Base-by-base conservation (phyloP, 2,888 invertebrate species). In the Amaurobius ferox region DNA sequence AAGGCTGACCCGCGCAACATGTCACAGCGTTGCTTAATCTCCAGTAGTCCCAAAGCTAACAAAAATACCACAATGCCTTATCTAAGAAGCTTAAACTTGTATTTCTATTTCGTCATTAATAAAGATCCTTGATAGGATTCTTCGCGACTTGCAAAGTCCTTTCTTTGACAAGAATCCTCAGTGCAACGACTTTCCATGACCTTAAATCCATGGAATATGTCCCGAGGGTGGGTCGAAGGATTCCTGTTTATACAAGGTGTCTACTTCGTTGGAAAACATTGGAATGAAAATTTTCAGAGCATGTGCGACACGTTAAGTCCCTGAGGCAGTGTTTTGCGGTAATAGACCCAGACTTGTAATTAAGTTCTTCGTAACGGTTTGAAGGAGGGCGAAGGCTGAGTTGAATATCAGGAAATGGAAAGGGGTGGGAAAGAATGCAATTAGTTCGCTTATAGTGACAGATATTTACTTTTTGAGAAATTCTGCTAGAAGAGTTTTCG, bases 171-270 rank as follows among this genome's bases (percentile, higher is more conserved):
- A 55, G 55, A 55, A 55, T 55, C 55, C 23, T 23, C 23, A 55
- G 55, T 23, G 55, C 55, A 55, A 55, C 11, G 55, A 55, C 55
- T 55, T 23, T 19, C 55, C 55, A 11, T 55, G 55, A 55, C 55
- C 55, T 55, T 55, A 55, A 6, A 55, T 11, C 23, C 55, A 23
- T 23, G 5, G 44, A 55, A 23, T 16, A 5, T 6, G 23, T 6
- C 23, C 13, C 19, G n/a, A 16, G 55, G 55, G 7, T 55, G 19
- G 55, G 55, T 55, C 55, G 23, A 23, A 23, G 55, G 23, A 55
- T 55, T 55, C 55, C 55, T 55, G 55, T 55, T 55, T 55, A 6
- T 23, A 55, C 5, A 55, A 23, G 55, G 55, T 55, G 55, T 55
- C 55, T 55, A 2, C 16, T 16, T 44, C 44, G 6, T 9, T 7